Evolutionary conservation across 2,113 vertebrate genomes (phyloP), one percentile per base, ranked within the genome.

Genomic region (Ia io): DNA sequence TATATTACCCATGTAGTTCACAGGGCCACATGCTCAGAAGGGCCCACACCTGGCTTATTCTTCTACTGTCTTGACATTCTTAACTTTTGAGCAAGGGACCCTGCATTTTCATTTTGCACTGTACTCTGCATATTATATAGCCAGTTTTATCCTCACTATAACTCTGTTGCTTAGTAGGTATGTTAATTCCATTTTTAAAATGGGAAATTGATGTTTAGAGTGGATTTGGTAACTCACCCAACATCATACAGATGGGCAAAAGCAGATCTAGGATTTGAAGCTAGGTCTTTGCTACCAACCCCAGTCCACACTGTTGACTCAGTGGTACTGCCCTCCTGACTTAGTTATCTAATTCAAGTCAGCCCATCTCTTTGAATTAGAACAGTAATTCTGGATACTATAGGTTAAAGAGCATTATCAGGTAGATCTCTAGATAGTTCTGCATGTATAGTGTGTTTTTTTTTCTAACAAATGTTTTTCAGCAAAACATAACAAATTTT

Each of bases 401-500:
- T 3, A 44, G 56, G 20, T 86, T 32, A 44, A 59, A 87, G 53
- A n/a, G 28, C 16, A 71, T 59, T 61, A 28, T 63, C 53, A 56
- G 47, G 13, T 47, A 9, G 3, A 65, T 74, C 32, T 91, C 78
- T 76, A 56, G 63, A 42, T 61, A 88, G 51, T 63, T 92, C 74
- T 82, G 32, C 18, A 59, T 37, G 9, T 47, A 14, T 93, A 78
- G 35, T 73, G n/a, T 51, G 5, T 56, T 61, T 84, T 79, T 86
- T 94, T 79, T 95, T 44, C 71, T 77, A 13, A 93, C 44, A 78
- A 85, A 61, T 47, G 10, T 56, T 69, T 94, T 49, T 82, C 37
- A 93, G 79, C 42, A 91, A 88, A 96, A 91, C 71, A 11, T 49
- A 83, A 74, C 63, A 91, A 6, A 93, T 96, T 77, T 85, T 79